These are phyloP conservation scores for Cistogaster globosa DNA, from an alignment of 2,888 invertebrate genomes.

Conservation along the genomic window DNA sequence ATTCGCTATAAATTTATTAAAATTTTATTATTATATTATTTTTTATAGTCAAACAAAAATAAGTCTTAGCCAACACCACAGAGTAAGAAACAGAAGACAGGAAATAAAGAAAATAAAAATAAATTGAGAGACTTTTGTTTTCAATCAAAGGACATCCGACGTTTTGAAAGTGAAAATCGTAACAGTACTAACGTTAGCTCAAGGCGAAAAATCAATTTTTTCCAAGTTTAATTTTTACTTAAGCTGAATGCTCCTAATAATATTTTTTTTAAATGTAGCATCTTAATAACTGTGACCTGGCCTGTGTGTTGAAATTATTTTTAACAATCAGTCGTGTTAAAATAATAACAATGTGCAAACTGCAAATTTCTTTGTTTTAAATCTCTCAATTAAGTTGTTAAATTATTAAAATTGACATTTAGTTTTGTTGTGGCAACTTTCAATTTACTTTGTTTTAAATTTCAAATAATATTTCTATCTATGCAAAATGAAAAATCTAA, in stretches of 20 bases:
- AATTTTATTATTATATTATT: too few species aligned
- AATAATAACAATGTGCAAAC: constrained; percentile 23
- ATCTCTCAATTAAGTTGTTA: constrained; percentile 51
- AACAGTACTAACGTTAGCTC: too few species aligned
- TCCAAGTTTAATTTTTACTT: neutral
- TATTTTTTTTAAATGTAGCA: neutral
- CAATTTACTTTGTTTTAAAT: constrained; percentile 22
- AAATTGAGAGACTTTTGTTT: too few species aligned
- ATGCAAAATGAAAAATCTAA: constrained; percentile 5
- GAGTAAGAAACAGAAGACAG: too few species aligned
- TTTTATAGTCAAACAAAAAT: too few species aligned
- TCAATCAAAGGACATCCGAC: too few species aligned
- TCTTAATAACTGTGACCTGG: constrained; percentile 21
- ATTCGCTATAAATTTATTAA: too few species aligned
- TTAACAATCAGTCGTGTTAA: constrained; percentile 32
- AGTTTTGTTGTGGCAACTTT: constrained; percentile 33
- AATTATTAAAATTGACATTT: constrained; percentile 61
- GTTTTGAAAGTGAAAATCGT: too few species aligned
- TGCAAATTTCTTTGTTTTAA: neutral
- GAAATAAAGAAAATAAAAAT: too few species aligned
- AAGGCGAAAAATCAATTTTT: too few species aligned
- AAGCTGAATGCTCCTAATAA: constrained; percentile 15
- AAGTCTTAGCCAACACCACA: too few species aligned
- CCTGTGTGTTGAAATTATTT: constrained; percentile 25
- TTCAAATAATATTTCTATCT: neutral